Evolutionary conservation across 2,113 vertebrate species (phyloP).

Genomic region (Todiramphus saurophagus): DNA sequence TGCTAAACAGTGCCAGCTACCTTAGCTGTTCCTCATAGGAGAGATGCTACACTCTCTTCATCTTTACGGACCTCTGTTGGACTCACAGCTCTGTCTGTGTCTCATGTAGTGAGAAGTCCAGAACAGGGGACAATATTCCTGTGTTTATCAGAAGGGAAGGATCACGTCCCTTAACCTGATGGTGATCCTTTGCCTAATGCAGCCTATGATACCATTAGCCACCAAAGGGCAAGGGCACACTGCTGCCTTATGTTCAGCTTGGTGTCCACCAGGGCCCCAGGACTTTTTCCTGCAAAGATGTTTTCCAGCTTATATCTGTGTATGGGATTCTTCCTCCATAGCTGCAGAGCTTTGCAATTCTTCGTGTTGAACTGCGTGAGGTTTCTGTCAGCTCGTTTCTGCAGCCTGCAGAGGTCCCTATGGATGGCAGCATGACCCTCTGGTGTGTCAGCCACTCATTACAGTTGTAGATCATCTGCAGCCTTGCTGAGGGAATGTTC

Average conservation of each 20-base stretch:
- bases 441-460: neutral
- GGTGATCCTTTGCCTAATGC: neutral
- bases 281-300: neutral
- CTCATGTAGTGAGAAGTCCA: neutral
- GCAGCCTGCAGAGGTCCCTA: neutral
- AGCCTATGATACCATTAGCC: neutral
- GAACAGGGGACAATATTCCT: neutral
- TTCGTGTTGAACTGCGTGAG: neutral
- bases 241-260: neutral
- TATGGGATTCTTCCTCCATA: neutral
- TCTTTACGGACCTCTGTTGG: neutral
- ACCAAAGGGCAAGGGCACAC: accelerated
- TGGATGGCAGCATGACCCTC: neutral
- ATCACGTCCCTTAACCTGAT: neutral
- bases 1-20: neutral
- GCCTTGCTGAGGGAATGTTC: neutral
- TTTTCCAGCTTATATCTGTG: neutral
- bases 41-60: neutral
- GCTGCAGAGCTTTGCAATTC: neutral
- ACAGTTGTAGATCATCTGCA: neutral
- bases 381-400: neutral
- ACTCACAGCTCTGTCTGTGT: neutral
- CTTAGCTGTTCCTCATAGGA: neutral
- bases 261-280: no score
- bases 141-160: neutral